Evolutionary conservation across 64 coral and sea anemone genomes (phyloP), one percentile per base, ranked within the genome.

Genomic region (Cladopsammia gracilis): DNA sequence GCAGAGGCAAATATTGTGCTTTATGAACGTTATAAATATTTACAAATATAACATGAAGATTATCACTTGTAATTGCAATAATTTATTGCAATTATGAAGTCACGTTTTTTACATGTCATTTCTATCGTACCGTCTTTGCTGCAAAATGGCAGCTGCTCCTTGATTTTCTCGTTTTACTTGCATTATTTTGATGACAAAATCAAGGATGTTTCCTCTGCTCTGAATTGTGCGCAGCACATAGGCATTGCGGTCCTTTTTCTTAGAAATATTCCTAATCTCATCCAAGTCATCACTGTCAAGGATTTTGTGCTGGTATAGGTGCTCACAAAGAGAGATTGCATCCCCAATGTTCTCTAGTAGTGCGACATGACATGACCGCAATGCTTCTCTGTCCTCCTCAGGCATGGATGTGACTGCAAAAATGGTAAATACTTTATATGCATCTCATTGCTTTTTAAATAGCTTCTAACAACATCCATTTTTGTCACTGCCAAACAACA

Each of bases 141-240:
- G 79, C 42, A 83, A 83, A 48, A 83, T 83, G 0, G 59, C 59
- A 20, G 79, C 79, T 6, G 79, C 79, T 19, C 3, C 19, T 66
- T 83, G 79, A 18, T 83, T 65, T 66, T 83, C 2, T 20, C 79
- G 79, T n/a, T 83, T 5, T 0, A 12, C 16, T 64, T 47, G 58
- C 79, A 83, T 83, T 47, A 83, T 19, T n/a, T 83, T 61, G 7
- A 83, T 47, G 10, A 83, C 58, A 83, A 65, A 61, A 26, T 83
- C 79, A 15, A 83, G 19, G 59, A 83, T 43, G 25, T 83, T 83
- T 20, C 79, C 79, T 64, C 60, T 83, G 10, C 34, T 83, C 59
- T 46, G 45, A 64, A 83, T 11, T 19, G 59, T 83, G 19, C 34
- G 26, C 24, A 83, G 19, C 58, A 83, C 19, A 48, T 44, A 3